Evolutionary conservation across 2,113 vertebrate species (phyloP).

Genomic region (Capra hircus): DNA sequence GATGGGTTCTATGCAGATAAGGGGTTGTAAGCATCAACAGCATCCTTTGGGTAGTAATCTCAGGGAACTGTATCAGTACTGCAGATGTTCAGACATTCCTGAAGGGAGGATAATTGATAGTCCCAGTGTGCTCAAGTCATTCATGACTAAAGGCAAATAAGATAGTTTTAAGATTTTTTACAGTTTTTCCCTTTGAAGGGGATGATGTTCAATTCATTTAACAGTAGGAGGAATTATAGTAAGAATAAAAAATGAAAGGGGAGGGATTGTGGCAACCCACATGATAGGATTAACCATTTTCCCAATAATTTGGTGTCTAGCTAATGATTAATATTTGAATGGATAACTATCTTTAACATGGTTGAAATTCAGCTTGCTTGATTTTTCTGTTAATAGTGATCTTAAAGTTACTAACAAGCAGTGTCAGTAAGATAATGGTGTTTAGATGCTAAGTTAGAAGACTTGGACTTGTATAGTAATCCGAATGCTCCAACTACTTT

Average conservation of each 20-base stretch:
- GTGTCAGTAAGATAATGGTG: not conserved
- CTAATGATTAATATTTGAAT: not conserved
- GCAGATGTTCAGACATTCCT: not conserved
- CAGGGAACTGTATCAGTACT: not conserved
- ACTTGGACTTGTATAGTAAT: not conserved
- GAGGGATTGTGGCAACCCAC: accelerated
- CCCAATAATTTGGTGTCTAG: not conserved
- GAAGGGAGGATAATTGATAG: not conserved
- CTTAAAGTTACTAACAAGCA: not conserved
- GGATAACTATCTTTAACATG: not conserved
- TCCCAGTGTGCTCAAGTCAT: not conserved
- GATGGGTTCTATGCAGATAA: not conserved
- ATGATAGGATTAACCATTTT: not conserved
- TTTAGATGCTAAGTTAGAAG: not conserved
- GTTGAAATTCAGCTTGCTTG: not conserved
- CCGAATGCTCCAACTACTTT: not conserved
- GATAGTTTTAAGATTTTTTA: not conserved
- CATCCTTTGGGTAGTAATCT: not conserved
- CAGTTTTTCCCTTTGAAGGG: not conserved
- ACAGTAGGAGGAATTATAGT: not conserved
- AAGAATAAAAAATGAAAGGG: not conserved
- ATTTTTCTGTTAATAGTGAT: not conserved
- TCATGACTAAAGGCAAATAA: conserved; percentile 5
- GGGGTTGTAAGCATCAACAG: not conserved
- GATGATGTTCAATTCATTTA: not conserved